Percentiles rank a stretch among this genome's conserved stretches.
These are phyloP conservation scores for Lasaia peninsularis DNA, from an alignment of 1,140 invertebrate species.

Conservation along the genomic window DNA sequence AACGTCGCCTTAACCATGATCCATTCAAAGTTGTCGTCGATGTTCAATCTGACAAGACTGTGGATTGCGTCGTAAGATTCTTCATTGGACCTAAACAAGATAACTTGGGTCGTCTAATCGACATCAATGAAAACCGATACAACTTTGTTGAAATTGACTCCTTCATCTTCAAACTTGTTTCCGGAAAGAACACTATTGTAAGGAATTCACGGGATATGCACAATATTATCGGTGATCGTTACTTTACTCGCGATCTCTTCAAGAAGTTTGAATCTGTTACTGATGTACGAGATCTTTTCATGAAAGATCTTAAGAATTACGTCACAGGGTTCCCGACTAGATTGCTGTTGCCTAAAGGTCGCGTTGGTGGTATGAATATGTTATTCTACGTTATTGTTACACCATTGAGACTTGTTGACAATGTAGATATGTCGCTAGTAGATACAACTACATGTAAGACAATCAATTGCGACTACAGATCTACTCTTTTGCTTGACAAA, in stretches of 20 bases:
- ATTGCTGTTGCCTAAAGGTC: constrained; percentile 80
- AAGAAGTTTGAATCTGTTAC: constrained; percentile 55
- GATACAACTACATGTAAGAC: constrained; percentile 49
- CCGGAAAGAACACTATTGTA: constrained; percentile 80
- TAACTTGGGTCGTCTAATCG: constrained; percentile 68
- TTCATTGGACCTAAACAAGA: constrained; percentile 85
- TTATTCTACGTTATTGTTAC: constrained; percentile 79
- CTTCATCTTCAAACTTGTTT: constrained; percentile 76
- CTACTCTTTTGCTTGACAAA: constrained; percentile 74
- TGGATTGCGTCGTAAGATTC: constrained; percentile 78
- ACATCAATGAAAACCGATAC: constrained; percentile 72
- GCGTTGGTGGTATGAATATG: constrained; percentile 79
- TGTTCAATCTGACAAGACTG: constrained; percentile 77
- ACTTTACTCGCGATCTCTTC: constrained; percentile 67
- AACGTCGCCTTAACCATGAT: constrained; percentile 80
- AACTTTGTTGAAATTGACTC: constrained; percentile 79
- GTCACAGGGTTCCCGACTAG: constrained; percentile 80
- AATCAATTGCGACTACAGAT: constrained; percentile 48
- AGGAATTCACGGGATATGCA: constrained; percentile 76
- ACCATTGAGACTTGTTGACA: constrained; percentile 60
- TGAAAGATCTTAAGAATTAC: constrained; percentile 55
- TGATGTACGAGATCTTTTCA: constrained; percentile 42
- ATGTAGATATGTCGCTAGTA: constrained; percentile 43
- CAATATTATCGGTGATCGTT: constrained; percentile 69
- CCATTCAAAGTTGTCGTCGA: constrained; percentile 81